phyloP scores from a whole-genome alignment of 1,140 invertebrate species.

The Orius insidiosus region DNA sequence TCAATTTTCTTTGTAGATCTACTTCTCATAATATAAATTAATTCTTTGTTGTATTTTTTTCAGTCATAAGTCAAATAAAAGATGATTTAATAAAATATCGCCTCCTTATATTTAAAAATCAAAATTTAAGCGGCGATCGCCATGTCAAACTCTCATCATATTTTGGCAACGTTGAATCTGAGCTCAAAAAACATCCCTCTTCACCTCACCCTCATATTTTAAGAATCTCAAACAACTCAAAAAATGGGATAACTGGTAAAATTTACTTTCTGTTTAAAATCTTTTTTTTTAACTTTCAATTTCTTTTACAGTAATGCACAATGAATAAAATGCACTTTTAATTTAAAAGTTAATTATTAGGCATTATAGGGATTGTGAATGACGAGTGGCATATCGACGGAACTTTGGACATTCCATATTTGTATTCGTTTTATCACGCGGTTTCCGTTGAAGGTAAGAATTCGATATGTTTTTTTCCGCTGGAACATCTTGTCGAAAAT shows the following conservation, averaged over 20 bases:
- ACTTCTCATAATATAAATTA: too few species aligned
- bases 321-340: not conserved
- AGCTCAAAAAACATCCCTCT: conserved; percentile 31
- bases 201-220: conserved; percentile 33
- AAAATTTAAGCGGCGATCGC: conserved; percentile 27
- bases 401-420: conserved; percentile 29
- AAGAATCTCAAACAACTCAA: conserved; percentile 30
- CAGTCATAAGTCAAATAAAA: conserved; percentile 27
- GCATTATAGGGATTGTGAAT: conserved; percentile 28
- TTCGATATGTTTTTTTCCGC: conserved; percentile 28
- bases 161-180: conserved; percentile 33
- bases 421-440: conserved; percentile 30
- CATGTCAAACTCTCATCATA: conserved; percentile 32
- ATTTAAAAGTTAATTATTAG: not conserved
- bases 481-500: conserved; percentile 28
- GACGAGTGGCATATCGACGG: conserved; percentile 36
- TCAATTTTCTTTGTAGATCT: too few species aligned
- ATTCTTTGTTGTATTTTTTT: too few species aligned
- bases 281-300: not conserved
- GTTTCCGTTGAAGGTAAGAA: conserved; percentile 27
- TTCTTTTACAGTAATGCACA: conserved; percentile 1
- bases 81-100: conserved; percentile 27
- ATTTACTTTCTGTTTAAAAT: conserved; percentile 1
- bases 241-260: conserved; percentile 29
- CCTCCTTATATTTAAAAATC: conserved; percentile 30